A percentile compares a stretch with the other conserved stretches of the same genome.
These are phyloP conservation scores for Oxyura jamaicensis DNA, from an alignment of 2,113 vertebrate genomes.

Conservation along the genomic window DNA sequence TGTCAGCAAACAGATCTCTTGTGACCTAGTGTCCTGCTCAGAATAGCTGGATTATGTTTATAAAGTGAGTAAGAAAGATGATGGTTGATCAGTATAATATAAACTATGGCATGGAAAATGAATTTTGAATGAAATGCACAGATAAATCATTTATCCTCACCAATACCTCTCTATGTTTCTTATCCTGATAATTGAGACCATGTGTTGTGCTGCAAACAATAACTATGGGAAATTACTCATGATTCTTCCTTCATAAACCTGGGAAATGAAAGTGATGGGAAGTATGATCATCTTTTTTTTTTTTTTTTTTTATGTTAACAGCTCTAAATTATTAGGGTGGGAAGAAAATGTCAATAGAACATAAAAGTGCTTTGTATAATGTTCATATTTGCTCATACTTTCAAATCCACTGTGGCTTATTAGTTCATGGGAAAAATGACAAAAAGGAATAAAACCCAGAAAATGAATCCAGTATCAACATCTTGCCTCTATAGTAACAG, in stretches of 20 bases:
- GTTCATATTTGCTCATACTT: slow-evolving; percentile 70
- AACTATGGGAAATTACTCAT: slow-evolving; percentile 72
- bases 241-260: slow-evolving; percentile 57
- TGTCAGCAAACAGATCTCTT: not conserved
- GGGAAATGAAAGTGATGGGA: slow-evolving; percentile 70
- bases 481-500: slow-evolving; percentile 75
- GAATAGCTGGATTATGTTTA: not conserved
- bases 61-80: slow-evolving; percentile 12
- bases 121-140: slow-evolving; percentile 47
- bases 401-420: slow-evolving; percentile 78
- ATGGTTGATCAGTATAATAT: slow-evolving; percentile 17
- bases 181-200: slow-evolving; percentile 73
- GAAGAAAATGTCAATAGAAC: slow-evolving; percentile 73
- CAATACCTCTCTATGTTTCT: slow-evolving; percentile 55
- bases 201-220: slow-evolving; percentile 69
- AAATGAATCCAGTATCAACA: slow-evolving; percentile 79
- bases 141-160: slow-evolving; percentile 63
- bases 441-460: slow-evolving; percentile 75
- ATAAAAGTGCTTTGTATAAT: slow-evolving; percentile 74
- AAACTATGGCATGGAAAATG: slow-evolving; percentile 37
- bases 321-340: slow-evolving; percentile 75
- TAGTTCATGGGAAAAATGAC: slow-evolving; percentile 82
- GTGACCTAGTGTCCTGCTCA: not conserved
- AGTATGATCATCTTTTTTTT: slow-evolving; percentile 56
- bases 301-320: slow-evolving; percentile 69